These are phyloP conservation scores for Zoanthus sociatus DNA, from an alignment of 92 coral and sea anemone genomes.

Conservation along the genomic window DNA sequence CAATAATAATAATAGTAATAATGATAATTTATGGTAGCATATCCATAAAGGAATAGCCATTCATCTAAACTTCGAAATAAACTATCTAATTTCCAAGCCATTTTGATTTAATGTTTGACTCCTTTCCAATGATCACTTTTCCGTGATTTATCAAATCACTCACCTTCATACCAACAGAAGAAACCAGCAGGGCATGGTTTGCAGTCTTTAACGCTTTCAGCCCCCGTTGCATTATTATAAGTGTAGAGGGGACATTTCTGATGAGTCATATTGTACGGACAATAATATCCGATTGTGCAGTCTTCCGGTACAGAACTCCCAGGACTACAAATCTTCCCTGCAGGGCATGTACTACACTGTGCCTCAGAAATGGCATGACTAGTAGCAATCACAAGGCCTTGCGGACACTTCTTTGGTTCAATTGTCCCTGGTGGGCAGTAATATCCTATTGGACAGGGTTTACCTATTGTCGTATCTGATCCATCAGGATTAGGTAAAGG, in stretches of 20 bases:
- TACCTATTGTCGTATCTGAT: conserved; percentile 69
- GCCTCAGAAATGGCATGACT: conserved; percentile 81
- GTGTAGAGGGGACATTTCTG: conserved; percentile 84
- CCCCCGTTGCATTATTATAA: conserved; percentile 72
- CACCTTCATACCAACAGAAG: conserved; percentile 89
- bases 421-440: conserved; percentile 91
- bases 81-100: no score
- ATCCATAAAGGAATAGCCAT: no score
- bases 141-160: background rate
- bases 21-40: no score
- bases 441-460: conserved; percentile 81
- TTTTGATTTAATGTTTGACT: no score
- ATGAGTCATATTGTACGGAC: conserved; percentile 86
- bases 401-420: conserved; percentile 61
- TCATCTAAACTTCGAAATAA: no score
- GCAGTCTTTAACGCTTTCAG: conserved; percentile 82
- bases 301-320: conserved; percentile 86
- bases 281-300: conserved; percentile 88
- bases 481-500: conserved; percentile 94
- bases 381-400: conserved; percentile 82
- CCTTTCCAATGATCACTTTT: no score
- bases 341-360: conserved; percentile 88
- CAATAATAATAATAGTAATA: no score
- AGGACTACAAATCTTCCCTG: conserved; percentile 91
- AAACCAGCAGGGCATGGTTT: conserved; percentile 92